Evolutionary conservation across 2,113 vertebrate species (phyloP).

Genomic region (Notechis scutatus): DNA sequence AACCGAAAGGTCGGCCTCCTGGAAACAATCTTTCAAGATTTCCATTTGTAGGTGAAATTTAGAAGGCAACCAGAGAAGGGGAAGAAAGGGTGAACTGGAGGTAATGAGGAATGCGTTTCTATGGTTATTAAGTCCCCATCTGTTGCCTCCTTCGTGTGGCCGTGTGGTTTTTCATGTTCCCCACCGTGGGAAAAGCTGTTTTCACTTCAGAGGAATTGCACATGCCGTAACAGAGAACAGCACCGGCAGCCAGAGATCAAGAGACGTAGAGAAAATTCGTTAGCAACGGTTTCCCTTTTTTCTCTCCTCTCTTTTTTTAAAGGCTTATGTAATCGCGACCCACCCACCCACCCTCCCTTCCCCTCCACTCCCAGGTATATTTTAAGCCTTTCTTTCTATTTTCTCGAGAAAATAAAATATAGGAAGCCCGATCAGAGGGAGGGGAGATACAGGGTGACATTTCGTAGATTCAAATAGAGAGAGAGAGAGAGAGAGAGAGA

Average conservation of each 20-base stretch:
- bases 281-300: not conserved
- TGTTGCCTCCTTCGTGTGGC: conserved; percentile 63
- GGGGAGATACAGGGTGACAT: no score
- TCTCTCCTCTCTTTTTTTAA: not conserved
- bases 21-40: no score
- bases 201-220: conserved; percentile 62
- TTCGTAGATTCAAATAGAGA: no score
- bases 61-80: not conserved
- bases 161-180: conserved; percentile 68
- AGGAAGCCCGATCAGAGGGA: no score
- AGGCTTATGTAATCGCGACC: not conserved
- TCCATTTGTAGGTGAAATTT: not conserved
- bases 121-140: conserved; percentile 68
- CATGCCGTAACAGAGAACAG: conserved; percentile 36
- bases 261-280: not conserved
- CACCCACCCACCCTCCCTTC: no score
- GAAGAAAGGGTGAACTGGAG: conserved; percentile 36
- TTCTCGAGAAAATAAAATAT: not conserved
- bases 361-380: not conserved
- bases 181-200: conserved; percentile 66
- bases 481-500: no score
- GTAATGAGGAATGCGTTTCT: conserved; percentile 51
- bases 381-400: not conserved
- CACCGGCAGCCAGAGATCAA: not conserved
- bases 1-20: not conserved